Conservation (phyloP, 2,888 invertebrate species). For the Rhopalosiphum nymphaeae region DNA sequence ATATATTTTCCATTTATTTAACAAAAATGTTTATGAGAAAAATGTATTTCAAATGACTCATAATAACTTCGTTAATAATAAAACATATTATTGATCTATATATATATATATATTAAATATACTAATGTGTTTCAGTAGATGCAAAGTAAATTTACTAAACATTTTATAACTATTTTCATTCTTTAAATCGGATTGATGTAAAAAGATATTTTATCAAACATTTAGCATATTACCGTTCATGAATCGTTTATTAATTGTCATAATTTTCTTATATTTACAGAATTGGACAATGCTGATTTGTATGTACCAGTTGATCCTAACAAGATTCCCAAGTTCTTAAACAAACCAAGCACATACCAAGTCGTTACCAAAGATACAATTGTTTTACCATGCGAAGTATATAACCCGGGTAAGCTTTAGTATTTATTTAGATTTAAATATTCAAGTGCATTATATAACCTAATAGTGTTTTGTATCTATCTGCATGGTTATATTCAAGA, state of each 20-base stretch:
- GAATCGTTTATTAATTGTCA: not conserved
- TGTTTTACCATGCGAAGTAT: conserved; percentile 83
- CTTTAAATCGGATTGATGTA: not conserved
- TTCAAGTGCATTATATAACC: not conserved
- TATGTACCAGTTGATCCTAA: conserved; percentile 39
- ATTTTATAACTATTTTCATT: not conserved
- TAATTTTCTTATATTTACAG: not conserved
- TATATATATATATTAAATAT: not conserved
- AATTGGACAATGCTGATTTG: conserved; percentile 39
- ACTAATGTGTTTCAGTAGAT: not conserved
- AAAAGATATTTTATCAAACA: not conserved
- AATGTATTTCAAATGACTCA: not conserved
- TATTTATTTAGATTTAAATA: not conserved
- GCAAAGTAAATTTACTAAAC: not conserved
- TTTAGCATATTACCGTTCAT: not conserved
- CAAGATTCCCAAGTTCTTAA: conserved; percentile 77
- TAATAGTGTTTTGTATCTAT: not conserved
- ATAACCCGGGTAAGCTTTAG: conserved; percentile 79
- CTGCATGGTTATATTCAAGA: not conserved
- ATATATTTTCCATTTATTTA: not conserved
- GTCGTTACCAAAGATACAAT: conserved; percentile 84
- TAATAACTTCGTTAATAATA: not conserved
- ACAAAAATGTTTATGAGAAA: not conserved
- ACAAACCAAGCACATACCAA: conserved; percentile 82
- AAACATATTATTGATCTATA: not conserved